Base-by-base conservation (phyloP, 2,888 invertebrate genomes). In the Drosophila parthenogenetica region DNA sequence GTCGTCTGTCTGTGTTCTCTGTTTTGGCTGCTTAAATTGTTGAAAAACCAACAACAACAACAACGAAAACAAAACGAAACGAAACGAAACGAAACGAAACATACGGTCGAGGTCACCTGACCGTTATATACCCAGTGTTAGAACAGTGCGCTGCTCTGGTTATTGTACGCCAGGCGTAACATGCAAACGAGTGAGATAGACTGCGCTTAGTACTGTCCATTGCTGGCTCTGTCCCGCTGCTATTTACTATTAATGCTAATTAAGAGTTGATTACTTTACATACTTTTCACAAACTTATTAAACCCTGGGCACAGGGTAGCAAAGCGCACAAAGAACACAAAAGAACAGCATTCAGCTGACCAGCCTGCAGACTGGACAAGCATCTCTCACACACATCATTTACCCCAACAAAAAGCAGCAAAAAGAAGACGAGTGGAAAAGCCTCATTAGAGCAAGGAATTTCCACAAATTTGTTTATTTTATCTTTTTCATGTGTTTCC, bases 1-100 rank as follows among this genome's bases (percentile, higher is more conserved):
- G 17, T 61, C 35, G 64, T 35, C 35, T 35, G 35, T 13, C 35
- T 71, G 49, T 51, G 49, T 32, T 32, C 42, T 58, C 35, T 48
- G n/a, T 53, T 62, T 65, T 50, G 51, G 51, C 5, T 57, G 58
- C 59, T 67, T 70, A 79, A 74, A 81, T 78, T 77, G 73, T 43
- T 62, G 42, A 58, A 65, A 70, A 62, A 8, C 19, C 42, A 54
- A 59, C 29, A 29, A 29, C 67, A 42, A 29, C 22, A 11, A 68
- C 57, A 54, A 40, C 32, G 14, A 46, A 22, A 5, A 13, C 3
- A 42, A 22, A 22, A n/a, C n/a, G n/a, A n/a, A 22, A 5, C 22
- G 5, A 5, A 22, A 22, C 22, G 22, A 22, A 22, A 22, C 5
- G 22, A 22, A 22, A 22, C 22, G 8, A 29, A 29, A 29, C 8